A percentile compares a stretch with the other conserved stretches of the same genome.
These are phyloP conservation scores for Lepus americanus DNA, from an alignment of 2,113 vertebrate species.

Conservation along the genomic window DNA sequence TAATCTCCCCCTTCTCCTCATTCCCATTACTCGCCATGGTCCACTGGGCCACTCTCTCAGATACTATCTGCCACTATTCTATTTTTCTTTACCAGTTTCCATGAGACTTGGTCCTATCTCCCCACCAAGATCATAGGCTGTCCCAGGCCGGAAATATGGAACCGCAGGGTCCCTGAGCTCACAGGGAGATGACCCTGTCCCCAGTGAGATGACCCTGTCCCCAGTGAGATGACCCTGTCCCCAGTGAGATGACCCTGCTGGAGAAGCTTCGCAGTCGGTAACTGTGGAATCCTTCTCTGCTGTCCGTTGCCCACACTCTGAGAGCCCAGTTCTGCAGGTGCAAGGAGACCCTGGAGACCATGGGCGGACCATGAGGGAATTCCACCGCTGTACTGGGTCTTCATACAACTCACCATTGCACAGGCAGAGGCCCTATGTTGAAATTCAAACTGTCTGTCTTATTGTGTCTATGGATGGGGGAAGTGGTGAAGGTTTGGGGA, in stretches of 20 bases:
- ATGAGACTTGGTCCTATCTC: background rate
- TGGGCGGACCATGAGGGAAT: fast-evolving
- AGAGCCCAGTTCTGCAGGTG: too few species aligned
- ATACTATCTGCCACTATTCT: background rate
- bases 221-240: too few species aligned
- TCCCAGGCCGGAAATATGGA: background rate
- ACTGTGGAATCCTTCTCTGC: background rate
- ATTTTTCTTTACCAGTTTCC: background rate
- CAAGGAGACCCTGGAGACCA: background rate
- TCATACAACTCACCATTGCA: background rate
- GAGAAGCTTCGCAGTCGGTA: background rate
- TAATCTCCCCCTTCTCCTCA: background rate
- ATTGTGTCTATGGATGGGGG: background rate
- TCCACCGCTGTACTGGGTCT: background rate
- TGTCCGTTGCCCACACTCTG: fast-evolving
- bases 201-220: background rate
- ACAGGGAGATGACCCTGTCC: too few species aligned
- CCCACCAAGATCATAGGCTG: background rate
- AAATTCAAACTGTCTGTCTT: background rate
- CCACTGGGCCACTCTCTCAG: background rate
- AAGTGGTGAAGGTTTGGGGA: background rate
- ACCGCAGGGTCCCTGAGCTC: background rate
- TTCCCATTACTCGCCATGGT: background rate
- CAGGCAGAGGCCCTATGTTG: background rate
- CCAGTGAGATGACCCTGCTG: background rate